These are phyloP conservation scores for Tachypleus tridentatus DNA, from an alignment of 1,140 invertebrate species.

Conservation along the genomic window DNA sequence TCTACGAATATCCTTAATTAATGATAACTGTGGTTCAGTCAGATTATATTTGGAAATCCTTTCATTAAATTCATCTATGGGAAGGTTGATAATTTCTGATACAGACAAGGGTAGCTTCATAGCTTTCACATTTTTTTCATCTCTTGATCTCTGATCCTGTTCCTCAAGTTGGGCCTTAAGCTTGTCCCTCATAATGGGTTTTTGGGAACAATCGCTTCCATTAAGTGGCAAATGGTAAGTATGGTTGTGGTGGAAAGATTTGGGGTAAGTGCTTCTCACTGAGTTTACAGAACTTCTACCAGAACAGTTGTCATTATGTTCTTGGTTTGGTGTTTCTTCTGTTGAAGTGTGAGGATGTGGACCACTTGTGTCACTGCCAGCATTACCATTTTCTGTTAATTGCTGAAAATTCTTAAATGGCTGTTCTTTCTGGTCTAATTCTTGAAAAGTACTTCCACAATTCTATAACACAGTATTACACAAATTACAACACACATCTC, in stretches of 20 bases:
- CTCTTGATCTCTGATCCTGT: slow-evolving; percentile 35
- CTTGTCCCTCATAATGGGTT: slow-evolving; percentile 1
- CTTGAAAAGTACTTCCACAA: too few relatives aligned
- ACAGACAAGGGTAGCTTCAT: slow-evolving; percentile 71
- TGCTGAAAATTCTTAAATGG: too few relatives aligned
- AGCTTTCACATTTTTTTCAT: slow-evolving; percentile 66
- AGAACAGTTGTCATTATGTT: too few relatives aligned
- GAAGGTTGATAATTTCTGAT: slow-evolving; percentile 83
- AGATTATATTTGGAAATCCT: slow-evolving; percentile 86
- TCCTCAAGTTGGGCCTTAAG: neutral
- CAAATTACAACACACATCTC: too few relatives aligned
- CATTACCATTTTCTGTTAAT: too few relatives aligned
- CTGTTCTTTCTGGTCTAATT: too few relatives aligned
- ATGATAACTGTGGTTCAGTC: slow-evolving; percentile 77
- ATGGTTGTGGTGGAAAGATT: neutral
- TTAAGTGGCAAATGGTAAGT: slow-evolving; percentile 1
- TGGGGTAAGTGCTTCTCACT: too few relatives aligned
- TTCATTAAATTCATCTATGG: slow-evolving; percentile 96
- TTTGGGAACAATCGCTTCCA: neutral
- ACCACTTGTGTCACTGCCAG: too few relatives aligned
- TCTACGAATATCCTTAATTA: slow-evolving; percentile 83
- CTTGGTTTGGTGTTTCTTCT: too few relatives aligned
- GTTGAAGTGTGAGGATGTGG: too few relatives aligned
- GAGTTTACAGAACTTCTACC: too few relatives aligned
- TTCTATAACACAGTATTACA: too few relatives aligned